Evolutionary conservation across 2,888 invertebrate genomes (phyloP).

Genomic region (Drosophila rubida): DNA sequence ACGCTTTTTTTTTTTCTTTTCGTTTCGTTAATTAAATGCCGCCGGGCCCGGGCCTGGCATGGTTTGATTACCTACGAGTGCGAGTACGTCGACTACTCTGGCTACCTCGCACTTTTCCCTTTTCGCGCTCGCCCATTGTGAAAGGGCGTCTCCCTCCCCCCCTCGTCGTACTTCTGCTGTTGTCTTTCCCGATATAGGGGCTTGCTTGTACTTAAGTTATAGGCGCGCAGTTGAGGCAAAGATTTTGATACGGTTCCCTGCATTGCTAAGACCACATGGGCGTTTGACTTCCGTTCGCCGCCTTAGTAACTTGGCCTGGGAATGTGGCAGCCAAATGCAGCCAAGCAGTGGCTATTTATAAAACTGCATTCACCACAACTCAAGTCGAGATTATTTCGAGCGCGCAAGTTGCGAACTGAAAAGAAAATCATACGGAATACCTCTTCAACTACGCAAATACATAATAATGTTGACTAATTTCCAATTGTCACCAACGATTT

Average conservation of each 20-base stretch:
- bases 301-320: slow-evolving; percentile 8
- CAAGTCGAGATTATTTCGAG: slow-evolving; percentile 4
- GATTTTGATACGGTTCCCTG: slow-evolving; percentile 47
- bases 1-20: slow-evolving; percentile 1
- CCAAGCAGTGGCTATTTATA: slow-evolving; percentile 1
- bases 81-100: slow-evolving; percentile 2
- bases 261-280: slow-evolving; percentile 26
- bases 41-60: slow-evolving; percentile 13
- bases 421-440: background rate
- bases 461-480: no score
- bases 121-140: background rate
- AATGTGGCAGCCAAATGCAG: background rate
- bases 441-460: no score
- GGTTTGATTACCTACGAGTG: slow-evolving; percentile 20
- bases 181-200: slow-evolving; percentile 10
- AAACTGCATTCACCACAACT: background rate
- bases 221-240: slow-evolving; percentile 44
- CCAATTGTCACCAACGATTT: no score
- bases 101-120: slow-evolving; percentile 10
- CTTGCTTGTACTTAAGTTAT: slow-evolving; percentile 29
- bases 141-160: slow-evolving; percentile 10
- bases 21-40: slow-evolving; percentile 76
- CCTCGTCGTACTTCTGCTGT: background rate
- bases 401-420: background rate
- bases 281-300: slow-evolving; percentile 61